Percentiles rank a stretch among this genome's conserved stretches.
These are phyloP conservation scores for Philopedon plagiatum DNA, from an alignment of 2,888 invertebrate genomes.

Conservation along the genomic window DNA sequence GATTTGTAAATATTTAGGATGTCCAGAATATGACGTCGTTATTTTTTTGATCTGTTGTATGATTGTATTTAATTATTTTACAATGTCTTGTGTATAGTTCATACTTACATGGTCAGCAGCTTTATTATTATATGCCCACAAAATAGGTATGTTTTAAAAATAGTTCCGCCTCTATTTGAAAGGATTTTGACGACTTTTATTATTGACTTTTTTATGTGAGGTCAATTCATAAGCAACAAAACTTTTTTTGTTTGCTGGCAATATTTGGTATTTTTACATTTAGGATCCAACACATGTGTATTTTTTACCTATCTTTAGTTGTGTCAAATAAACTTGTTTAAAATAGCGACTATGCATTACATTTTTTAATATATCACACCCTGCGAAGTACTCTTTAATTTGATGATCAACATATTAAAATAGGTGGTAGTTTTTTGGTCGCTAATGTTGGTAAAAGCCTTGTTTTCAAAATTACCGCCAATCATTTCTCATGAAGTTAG, in stretches of 20 bases:
- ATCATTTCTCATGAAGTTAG: too few species aligned
- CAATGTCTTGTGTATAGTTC: slow-evolving; percentile 13
- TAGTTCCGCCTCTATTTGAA: too few species aligned
- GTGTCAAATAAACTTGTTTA: slow-evolving; percentile 21
- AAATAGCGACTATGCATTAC: not conserved
- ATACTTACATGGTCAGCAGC: slow-evolving; percentile 15
- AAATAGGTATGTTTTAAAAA: too few species aligned
- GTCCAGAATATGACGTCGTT: not conserved
- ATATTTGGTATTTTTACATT: not conserved
- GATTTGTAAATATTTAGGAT: slow-evolving; percentile 16
- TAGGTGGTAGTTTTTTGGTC: too few species aligned
- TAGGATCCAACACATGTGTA: slow-evolving; percentile 12
- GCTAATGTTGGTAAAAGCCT: too few species aligned
- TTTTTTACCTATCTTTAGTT: slow-evolving; percentile 20
- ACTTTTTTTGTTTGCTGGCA: slow-evolving; percentile 1
- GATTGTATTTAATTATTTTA: slow-evolving; percentile 23
- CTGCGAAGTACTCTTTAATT: too few species aligned
- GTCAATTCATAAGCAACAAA: not conserved
- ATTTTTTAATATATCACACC: not conserved
- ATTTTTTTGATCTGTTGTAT: slow-evolving; percentile 28
- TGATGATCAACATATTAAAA: too few species aligned
- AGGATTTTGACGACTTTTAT: not conserved
- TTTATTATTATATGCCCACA: not conserved
- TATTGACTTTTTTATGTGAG: not conserved
- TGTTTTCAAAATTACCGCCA: too few species aligned